Evolutionary conservation across 1,140 invertebrate species (phyloP), one percentile per base, ranked within the genome.

Genomic region (Phocides pigmalion): DNA sequence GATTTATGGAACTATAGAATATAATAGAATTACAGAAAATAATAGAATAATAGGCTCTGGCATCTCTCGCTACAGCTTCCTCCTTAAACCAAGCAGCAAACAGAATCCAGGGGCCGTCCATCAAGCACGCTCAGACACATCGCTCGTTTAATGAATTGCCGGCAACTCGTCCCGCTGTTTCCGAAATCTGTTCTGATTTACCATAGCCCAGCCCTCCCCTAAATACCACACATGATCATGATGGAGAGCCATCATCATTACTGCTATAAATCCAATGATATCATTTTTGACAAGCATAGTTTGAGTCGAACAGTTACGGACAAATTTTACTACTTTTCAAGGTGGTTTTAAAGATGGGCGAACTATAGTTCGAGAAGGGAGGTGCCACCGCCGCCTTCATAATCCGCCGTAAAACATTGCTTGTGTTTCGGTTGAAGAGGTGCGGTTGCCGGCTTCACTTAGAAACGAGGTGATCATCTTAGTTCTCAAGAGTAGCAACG

Each of bases 71-170:
- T 64, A 0, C 4, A 47, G 39, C 47, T 15, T 51, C 4, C 64
- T n/a, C 68, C 54, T 69, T 61, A 44, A 25, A 61, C 72, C 68
- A 50, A 14, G 46, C 49, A 16, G 44, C 54, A 46, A 62, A 70
- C 64, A 70, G 66, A 74, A 69, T 74, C 70, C 74, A 72, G 69
- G 63, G 64, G 66, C 71, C 72, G 82, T 87, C 82, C 71, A 84
- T 87, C 84, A 87, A 81, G 74, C 65, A 74, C 75, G 70, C 70
- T 77, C 76, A 74, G 82, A 82, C 82, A 84, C 77, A 87, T 82
- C 73, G 80, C 74, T 65, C 81, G 69, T 77, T 87, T 84, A 87
- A 87, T 85, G 84, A 82, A 85, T 87, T 78, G 77, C 82, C 66
- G 68, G 68, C 75, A 76, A 81, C 70, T 81, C 79, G 76, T 76